Evolutionary conservation across 2,888 invertebrate genomes (phyloP), one percentile per base, ranked within the genome.

Genomic region (Drosophila macrospina): DNA sequence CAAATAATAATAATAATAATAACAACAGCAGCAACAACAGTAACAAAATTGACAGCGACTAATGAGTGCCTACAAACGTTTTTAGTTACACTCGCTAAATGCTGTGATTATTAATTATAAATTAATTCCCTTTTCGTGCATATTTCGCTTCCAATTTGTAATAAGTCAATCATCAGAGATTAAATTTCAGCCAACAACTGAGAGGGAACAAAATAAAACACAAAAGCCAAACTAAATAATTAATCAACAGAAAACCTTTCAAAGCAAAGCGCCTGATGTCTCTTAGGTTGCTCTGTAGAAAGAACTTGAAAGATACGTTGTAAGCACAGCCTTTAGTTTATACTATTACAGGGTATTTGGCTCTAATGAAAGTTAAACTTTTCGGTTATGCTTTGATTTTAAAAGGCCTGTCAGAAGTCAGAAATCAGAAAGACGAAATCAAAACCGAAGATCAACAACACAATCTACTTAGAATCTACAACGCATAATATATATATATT

Each of bases 101-200:
- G 70, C 72, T 69, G 62, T 70, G 82, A 75, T 82, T 85, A 79
- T 79, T 79, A 79, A 79, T 79, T 79, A 79, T 69, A 57, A 69
- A 44, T 67, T 66, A 28, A 30, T 63, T 30, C 39, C 36, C 59
- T 55, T 61, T 65, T 64, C 47, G 61, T 16, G 32, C 37, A 34
- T 52, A 59, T 51, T 65, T 62, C 57, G 64, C 66, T 42, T 59
- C 59, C 48, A 62, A 64, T 72, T 74, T 72, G 56, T 60, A 72
- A 77, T 74, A 77, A 77, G 77, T 79, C 77, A 82, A 82, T 82
- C 79, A 85, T 42, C 65, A 37, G 37, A 71, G 68, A 65, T 71
- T 71, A 45, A 30, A 61, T 71, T 57, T 69, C 55, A 51, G 24
- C 32, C 48, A 41, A 63, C 16, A 50, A 30, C 54, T 44, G 13